A percentile compares a stretch with the other conserved stretches of the same genome.
These are phyloP conservation scores for Zaprionus ghesquierei DNA, from an alignment of 1,140 invertebrate genomes.

Conservation along the genomic window DNA sequence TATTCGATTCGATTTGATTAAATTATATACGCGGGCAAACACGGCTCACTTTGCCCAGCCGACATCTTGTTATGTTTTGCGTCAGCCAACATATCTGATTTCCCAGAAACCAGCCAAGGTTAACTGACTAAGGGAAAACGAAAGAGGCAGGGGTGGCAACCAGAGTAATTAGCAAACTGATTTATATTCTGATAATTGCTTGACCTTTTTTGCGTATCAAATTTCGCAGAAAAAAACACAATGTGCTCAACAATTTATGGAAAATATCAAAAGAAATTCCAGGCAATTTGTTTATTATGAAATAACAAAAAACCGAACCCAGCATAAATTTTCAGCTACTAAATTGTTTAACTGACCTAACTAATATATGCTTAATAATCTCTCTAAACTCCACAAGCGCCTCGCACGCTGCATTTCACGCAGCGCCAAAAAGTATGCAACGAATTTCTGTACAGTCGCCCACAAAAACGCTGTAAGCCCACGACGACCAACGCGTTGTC, in stretches of 20 bases:
- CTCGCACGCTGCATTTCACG: not conserved
- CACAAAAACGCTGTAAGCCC: not conserved
- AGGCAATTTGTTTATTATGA: not conserved
- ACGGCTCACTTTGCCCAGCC: not conserved
- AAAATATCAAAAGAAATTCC: not conserved
- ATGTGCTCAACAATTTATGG: not conserved
- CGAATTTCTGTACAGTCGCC: not conserved
- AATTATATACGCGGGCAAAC: conserved; percentile 20
- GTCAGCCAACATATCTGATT: not conserved
- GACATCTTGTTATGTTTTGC: not conserved
- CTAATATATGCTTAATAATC: too few relatives aligned
- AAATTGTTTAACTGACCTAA: too few relatives aligned
- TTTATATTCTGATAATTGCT: not conserved
- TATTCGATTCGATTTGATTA: conserved; percentile 41
- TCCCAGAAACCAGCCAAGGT: not conserved
- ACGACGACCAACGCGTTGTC: not conserved
- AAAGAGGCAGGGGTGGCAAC: not conserved
- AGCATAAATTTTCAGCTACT: too few relatives aligned
- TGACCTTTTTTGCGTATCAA: not conserved
- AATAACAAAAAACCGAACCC: not conserved
- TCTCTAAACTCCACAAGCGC: too few relatives aligned
- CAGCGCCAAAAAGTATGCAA: not conserved
- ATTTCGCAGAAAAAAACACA: not conserved
- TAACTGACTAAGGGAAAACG: not conserved
- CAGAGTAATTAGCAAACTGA: not conserved